phyloP scores from a whole-genome alignment of 2,797 vertebrate genomes.

The Etheostoma perlongum region DNA sequence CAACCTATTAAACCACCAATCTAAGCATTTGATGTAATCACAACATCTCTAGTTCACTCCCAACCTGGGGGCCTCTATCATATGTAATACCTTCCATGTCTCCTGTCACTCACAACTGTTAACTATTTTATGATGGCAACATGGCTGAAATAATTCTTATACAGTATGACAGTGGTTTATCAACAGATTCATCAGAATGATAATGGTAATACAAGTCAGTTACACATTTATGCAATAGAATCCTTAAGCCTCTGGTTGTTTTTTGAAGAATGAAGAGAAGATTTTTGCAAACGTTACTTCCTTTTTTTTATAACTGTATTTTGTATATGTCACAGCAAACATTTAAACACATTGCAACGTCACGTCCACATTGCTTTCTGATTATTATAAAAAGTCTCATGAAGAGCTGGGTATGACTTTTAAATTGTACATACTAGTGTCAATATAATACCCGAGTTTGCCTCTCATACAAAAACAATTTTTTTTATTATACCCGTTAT shows the following conservation, averaged over 20 bases:
- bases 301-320: not conserved
- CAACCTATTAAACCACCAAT: not conserved
- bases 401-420: no score
- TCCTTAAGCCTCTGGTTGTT: not conserved
- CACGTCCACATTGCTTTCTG: not conserved
- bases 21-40: not conserved
- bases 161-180: not conserved
- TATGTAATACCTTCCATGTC: not conserved
- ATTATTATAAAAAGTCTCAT: not conserved
- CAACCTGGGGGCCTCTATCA: not conserved
- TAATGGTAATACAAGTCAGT: slow-evolving; percentile 11
- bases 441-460: not conserved
- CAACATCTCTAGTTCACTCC: not conserved
- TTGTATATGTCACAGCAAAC: slow-evolving; percentile 3
- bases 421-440: no score
- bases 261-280: not conserved
- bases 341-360: not conserved
- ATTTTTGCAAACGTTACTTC: slow-evolving; percentile 1
- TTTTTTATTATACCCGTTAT: not conserved
- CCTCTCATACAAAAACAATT: not conserved
- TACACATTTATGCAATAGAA: slow-evolving; percentile 2
- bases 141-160: slow-evolving; percentile 1
- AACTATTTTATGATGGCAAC: slow-evolving; percentile 12
- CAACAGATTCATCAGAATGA: not conserved
- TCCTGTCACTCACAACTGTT: not conserved